Evolutionary conservation across 2,888 invertebrate species (phyloP), one percentile per base, ranked within the genome.

Genomic region (Hypolimnas misippus): DNA sequence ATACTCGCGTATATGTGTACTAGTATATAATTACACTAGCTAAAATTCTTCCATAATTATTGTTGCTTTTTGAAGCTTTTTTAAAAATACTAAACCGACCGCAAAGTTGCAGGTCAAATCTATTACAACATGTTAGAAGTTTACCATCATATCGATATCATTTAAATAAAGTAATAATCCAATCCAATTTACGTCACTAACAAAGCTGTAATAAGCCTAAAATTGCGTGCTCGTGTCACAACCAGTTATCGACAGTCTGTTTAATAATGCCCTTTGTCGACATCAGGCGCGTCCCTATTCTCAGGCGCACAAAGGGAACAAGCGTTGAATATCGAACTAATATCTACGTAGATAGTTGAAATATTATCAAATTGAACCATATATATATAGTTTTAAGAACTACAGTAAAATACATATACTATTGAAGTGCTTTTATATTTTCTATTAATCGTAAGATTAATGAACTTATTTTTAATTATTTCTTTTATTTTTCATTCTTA

Each of bases 281-380:
- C 42, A 62, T 57, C 53, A 35, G 53, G 66, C 63, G 55, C 57
- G 51, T 58, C 42, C 19, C 61, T 63, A 55, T n/a, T 35, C 61
- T 57, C 38, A 57, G 19, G 19, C 52, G 35, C 66, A 70, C 68
- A 71, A 71, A 67, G 70, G 66, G 68, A 53, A 62, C 63, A 59
- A 59, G 57, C 65, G 46, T 65, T 62, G 64, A 70, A 67, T 68
- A 71, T 68, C 66, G 68, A 69, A 63, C 66, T 54, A 60, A 58
- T 57, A 50, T 51, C 57, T 53, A 50, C 42, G 10, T 16, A 42
- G 17, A 44, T 40, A 53, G 57, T 40, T 55, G 33, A 46, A 10
- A 25, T 21, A 42, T 21, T 49, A 25, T 29, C 3, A 65, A 42
- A 50, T 57, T 61, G 19, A 19, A 40, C 49, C 40, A 35, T 64